A percentile compares a stretch with the other conserved stretches of the same genome.
phyloP scores from a whole-genome alignment of 2,797 vertebrate genomes.

The Dryobates pubescens region DNA sequence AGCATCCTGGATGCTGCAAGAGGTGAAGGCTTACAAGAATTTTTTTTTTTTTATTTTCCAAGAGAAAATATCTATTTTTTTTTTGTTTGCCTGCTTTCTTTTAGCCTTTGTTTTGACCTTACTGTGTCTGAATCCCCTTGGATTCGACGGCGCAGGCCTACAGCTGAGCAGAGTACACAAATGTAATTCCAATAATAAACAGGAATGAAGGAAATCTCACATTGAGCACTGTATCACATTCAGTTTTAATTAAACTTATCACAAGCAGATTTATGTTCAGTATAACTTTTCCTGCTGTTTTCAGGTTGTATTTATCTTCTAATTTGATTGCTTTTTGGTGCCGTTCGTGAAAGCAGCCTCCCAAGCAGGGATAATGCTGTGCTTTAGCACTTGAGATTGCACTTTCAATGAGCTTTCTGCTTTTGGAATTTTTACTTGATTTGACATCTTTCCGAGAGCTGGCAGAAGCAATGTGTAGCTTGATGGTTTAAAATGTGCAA shows the following conservation, averaged over 20 bases:
- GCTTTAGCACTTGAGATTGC: constrained; percentile 38
- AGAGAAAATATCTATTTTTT: too few species aligned
- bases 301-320: constrained; percentile 58
- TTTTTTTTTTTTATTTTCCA: too few species aligned
- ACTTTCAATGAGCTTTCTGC: constrained; percentile 30
- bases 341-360: background rate
- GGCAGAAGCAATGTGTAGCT: background rate
- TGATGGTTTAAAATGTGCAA: constrained; percentile 1
- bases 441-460: constrained; percentile 45
- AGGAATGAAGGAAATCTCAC: background rate
- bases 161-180: constrained; percentile 22
- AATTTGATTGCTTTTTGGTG: constrained; percentile 54
- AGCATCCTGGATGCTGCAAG: background rate
- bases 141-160: background rate
- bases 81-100: background rate
- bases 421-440: constrained; percentile 46
- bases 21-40: background rate
- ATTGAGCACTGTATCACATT: constrained; percentile 38
- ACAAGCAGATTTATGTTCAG: constrained; percentile 56
- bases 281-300: constrained; percentile 66
- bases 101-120: constrained; percentile 26
- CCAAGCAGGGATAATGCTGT: background rate
- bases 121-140: background rate
- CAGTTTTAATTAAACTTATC: constrained; percentile 70
- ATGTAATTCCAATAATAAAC: constrained; percentile 21